Percentiles rank a stretch among this genome's conserved stretches.
phyloP scores from a whole-genome alignment of 2,113 vertebrate species.

The Callocephalon fimbriatum region DNA sequence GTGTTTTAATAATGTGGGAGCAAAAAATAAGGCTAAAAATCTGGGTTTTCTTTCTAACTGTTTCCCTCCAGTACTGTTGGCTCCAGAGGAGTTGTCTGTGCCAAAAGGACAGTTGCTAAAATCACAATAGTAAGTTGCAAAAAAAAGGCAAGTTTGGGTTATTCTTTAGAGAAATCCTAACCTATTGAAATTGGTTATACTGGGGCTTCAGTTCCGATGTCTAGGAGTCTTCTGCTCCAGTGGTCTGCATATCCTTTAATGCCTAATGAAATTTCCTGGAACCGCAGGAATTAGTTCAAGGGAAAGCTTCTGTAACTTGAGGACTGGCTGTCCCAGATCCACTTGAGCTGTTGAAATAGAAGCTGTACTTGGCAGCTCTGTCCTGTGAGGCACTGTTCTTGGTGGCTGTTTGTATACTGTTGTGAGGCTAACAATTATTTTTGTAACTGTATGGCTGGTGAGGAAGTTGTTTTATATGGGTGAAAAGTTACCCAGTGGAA shows the following conservation, averaged over 20 bases:
- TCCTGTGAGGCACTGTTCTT: neutral
- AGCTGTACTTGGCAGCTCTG: neutral
- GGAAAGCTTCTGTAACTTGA: slow-evolving; percentile 21
- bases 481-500: neutral
- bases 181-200: neutral
- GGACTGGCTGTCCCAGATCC: neutral
- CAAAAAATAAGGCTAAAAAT: neutral
- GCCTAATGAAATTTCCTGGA: neutral
- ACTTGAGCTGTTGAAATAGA: neutral
- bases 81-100: neutral
- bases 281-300: neutral
- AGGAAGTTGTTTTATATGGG: neutral
- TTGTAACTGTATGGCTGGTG: neutral
- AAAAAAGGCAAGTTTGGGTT: neutral
- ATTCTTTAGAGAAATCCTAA: neutral
- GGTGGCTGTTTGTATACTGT: neutral
- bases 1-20: neutral
- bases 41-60: neutral
- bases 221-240: neutral
- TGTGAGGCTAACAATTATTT: neutral
- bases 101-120: neutral
- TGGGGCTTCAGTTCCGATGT: neutral
- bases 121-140: neutral
- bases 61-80: neutral
- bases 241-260: neutral